Base-by-base conservation (phyloP, 2,888 invertebrate genomes). In the Drosophila testacea region DNA sequence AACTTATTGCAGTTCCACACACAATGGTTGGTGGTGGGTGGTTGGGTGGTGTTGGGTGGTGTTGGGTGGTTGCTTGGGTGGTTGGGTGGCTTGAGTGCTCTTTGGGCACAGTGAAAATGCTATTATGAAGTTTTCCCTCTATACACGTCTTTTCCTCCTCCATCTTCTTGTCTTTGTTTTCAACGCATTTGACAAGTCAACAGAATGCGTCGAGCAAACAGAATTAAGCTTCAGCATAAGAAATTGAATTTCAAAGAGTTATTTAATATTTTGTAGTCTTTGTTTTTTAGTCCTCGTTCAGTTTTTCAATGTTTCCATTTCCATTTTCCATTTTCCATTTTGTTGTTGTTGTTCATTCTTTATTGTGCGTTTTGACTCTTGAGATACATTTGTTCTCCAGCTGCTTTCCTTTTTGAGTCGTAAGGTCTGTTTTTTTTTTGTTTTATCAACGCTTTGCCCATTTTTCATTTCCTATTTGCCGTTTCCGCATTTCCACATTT, bases 161-260 rank as follows among this genome's bases (percentile, higher is more conserved):
- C 22, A 28, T 22, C 22, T 32, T 13, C 32, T 38, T 6, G 27
- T 46, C 59, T 50, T 63, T 22, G 34, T 54, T 13, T 42, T 42
- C 57, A 52, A 60, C 47, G 59, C 69, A 56, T 62, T 62, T 77
- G 74, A 52, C 52, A 67, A 65, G 55, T 61, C 44, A 64, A 72
- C 56, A 64, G 50, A 63, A 61, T 61, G 62, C 59, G 48, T 13
- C 47, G 42, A 67, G 69, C 71, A 84, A 83, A 83, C 69, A 80
- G 76, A 88, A 85, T 88, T 77, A 89, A 82, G 80, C 68, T 64
- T 67, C 51, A 73, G 69, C 74, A 71, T 11, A 55, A 73, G 70
- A 79, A 85, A 85, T 89, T 85, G 44, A 82, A 85, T 85, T 84
- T 79, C 57, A 83, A 84, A 85, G 90, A 89, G 88, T 89, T 88